Evolutionary conservation across 2,888 invertebrate species (phyloP).

Genomic region (Schrankia costaestrigalis): DNA sequence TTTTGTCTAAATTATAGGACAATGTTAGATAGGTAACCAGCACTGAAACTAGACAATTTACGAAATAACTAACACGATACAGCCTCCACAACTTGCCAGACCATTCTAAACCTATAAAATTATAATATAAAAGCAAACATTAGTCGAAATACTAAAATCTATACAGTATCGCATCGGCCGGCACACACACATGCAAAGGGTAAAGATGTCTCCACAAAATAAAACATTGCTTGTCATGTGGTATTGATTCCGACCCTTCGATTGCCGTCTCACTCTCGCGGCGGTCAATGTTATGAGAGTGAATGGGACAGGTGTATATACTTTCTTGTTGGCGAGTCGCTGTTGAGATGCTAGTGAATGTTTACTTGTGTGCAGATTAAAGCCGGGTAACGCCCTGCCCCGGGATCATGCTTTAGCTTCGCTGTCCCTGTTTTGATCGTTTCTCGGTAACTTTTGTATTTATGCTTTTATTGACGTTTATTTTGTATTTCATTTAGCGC

Average conservation of each 20-base stretch:
- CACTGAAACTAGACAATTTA: no score
- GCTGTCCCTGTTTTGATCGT: constrained; percentile 29
- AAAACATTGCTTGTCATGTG: constrained; percentile 70
- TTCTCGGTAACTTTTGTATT: constrained; percentile 18
- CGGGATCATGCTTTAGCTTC: constrained; percentile 29
- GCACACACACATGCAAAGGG: constrained; percentile 34
- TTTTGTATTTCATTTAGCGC: not conserved
- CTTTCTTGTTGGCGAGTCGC: constrained; percentile 43
- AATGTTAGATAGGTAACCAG: no score
- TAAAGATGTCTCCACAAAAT: constrained; percentile 69
- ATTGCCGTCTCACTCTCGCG: constrained; percentile 42
- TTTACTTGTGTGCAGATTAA: constrained; percentile 62
- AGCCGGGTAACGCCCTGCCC: constrained; percentile 57
- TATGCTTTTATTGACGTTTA: not conserved
- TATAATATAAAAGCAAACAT: constrained; percentile 28
- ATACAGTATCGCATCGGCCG: constrained; percentile 14
- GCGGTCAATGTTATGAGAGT: constrained; percentile 34
- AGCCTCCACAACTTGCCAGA: constrained; percentile 7
- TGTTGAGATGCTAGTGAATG: constrained; percentile 46
- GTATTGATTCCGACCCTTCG: constrained; percentile 71
- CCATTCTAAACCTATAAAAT: constrained; percentile 21
- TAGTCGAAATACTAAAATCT: constrained; percentile 16
- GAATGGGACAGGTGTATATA: constrained; percentile 46
- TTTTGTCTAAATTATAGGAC: no score
- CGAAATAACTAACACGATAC: not conserved